Percentiles rank a stretch among this genome's conserved stretches.
These are phyloP conservation scores for Diabrotica virgifera DNA, from an alignment of 1,140 invertebrate species.

Conservation along the genomic window DNA sequence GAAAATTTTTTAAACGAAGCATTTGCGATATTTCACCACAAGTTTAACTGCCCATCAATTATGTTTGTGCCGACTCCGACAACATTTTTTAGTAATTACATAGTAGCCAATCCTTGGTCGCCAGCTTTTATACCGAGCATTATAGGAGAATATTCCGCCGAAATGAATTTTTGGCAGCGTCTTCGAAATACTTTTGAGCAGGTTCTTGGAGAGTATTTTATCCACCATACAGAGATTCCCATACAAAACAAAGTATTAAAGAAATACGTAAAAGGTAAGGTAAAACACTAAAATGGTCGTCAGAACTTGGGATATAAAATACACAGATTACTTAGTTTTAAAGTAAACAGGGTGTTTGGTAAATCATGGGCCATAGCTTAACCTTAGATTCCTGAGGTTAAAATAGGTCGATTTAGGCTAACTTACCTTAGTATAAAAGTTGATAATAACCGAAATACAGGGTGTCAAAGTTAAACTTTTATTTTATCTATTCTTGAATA, in stretches of 20 bases:
- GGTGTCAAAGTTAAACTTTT: too few species aligned
- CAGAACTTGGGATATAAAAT: too few species aligned
- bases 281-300: too few species aligned
- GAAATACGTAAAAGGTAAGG: background rate
- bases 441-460: too few species aligned
- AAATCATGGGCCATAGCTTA: too few species aligned
- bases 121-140: background rate
- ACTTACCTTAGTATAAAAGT: too few species aligned
- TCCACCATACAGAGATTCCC: constrained; percentile 18
- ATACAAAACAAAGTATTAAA: constrained; percentile 23
- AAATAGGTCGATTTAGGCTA: too few species aligned
- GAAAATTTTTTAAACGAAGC: constrained; percentile 52
- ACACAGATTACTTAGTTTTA: too few species aligned
- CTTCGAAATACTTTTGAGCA: background rate
- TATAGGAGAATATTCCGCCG: background rate
- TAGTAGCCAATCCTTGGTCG: background rate
- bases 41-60: constrained; percentile 29
- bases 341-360: too few species aligned
- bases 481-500: too few species aligned
- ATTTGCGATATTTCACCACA: constrained; percentile 44
- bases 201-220: constrained; percentile 7
- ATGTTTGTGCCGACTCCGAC: background rate
- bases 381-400: too few species aligned
- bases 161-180: background rate
- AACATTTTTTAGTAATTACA: background rate